Percentiles rank a stretch among this genome's conserved stretches.
Conservation (phyloP, 2,113 vertebrate species). For the Xerus inauris region DNA sequence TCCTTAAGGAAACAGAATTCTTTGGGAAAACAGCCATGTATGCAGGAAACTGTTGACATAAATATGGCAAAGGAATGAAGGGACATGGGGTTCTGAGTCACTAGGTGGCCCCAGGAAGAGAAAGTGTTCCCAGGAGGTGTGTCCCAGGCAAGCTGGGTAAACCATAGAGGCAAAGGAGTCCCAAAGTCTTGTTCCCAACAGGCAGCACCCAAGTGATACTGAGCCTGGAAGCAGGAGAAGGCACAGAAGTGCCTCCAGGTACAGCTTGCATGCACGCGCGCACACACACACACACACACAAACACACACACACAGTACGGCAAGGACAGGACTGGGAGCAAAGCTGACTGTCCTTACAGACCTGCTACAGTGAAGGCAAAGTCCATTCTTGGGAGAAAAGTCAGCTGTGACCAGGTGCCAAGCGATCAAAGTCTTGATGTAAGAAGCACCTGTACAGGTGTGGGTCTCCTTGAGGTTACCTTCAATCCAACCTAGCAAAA, state of each 20-base stretch:
- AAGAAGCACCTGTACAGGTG: neutral
- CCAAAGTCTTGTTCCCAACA: neutral
- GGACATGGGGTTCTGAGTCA: neutral
- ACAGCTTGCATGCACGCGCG: rapidly evolving
- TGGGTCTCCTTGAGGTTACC: neutral
- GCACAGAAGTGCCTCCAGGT: neutral
- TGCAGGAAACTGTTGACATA: neutral
- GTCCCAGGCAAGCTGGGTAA: neutral
- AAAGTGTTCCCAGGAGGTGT: neutral
- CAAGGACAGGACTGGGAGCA: neutral
- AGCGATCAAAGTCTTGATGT: too few relatives aligned
- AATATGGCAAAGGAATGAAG: too few relatives aligned
- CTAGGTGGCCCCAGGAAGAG: neutral
- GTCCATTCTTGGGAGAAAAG: neutral
- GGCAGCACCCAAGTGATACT: neutral
- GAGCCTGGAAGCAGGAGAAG: neutral
- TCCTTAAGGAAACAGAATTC: neutral
- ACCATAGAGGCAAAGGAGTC: neutral
- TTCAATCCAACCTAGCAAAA: neutral
- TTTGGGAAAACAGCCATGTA: neutral
- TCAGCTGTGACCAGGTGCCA: neutral
- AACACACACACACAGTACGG: too few relatives aligned
- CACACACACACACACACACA: too few relatives aligned
- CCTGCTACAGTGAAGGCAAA: neutral
- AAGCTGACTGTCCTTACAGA: neutral